These are phyloP conservation scores for Apoderus coryli DNA, from an alignment of 2,888 invertebrate genomes.

Conservation along the genomic window DNA sequence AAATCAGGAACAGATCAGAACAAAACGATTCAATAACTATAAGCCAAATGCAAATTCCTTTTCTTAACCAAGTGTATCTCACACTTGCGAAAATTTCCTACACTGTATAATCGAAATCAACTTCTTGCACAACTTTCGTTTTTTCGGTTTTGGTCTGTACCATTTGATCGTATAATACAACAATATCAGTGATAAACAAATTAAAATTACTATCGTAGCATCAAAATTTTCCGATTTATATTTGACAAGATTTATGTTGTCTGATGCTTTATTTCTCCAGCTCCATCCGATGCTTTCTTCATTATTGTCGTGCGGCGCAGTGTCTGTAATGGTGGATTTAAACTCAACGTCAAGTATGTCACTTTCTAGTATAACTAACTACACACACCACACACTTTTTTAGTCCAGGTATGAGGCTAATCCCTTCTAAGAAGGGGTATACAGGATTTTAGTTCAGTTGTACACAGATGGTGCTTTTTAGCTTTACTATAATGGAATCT, in stretches of 20 bases:
- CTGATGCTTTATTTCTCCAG: slow-evolving; percentile 38
- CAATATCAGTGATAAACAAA: slow-evolving; percentile 22
- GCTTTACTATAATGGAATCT: no score
- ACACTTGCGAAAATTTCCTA: slow-evolving; percentile 17
- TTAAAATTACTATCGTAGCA: slow-evolving; percentile 27
- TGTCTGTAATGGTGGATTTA: slow-evolving; percentile 30
- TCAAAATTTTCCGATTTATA: slow-evolving; percentile 29
- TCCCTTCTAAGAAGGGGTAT: no score
- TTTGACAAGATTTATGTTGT: slow-evolving; percentile 19
- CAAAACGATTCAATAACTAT: no score
- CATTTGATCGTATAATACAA: slow-evolving; percentile 29
- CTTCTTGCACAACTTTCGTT: slow-evolving; percentile 29
- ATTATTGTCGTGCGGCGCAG: slow-evolving; percentile 37
- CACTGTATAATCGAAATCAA: slow-evolving; percentile 28
- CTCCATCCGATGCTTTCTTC: slow-evolving; percentile 36
- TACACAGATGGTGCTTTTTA: no score
- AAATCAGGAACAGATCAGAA: no score
- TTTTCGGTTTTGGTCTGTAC: slow-evolving; percentile 32
- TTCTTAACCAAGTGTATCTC: no score
- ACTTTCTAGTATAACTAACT: no score
- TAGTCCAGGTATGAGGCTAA: no score
- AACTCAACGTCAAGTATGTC: no score
- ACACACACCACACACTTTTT: no score
- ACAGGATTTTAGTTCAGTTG: no score
- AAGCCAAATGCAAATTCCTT: no score